Evolutionary conservation across 2,888 invertebrate genomes (phyloP), one percentile per base, ranked within the genome.

Genomic region (Pimpla rufipes): DNA sequence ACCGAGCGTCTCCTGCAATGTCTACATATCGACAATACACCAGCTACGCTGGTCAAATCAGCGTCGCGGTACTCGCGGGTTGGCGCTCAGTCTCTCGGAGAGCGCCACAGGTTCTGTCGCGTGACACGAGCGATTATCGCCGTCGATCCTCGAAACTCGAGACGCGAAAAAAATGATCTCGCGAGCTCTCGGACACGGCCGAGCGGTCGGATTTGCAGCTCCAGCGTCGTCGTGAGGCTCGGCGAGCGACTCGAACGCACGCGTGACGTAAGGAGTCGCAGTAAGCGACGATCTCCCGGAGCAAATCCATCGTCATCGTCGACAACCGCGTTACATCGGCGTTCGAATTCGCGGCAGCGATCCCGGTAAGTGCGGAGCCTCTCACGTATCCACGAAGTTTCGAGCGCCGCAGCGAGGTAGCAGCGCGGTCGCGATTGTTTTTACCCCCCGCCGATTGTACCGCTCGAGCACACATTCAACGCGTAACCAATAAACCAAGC

Each of bases 371-470:
- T n/a, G n/a, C n/a, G n/a, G 52, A 45, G 59, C 42, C 23, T 21
- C 40, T 10, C 42, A 29, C 23, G 57, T 68, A 79, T 68, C 79
- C 76, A 80, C n/a, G 83, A 88, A 88, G 89, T 89, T 88, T 86
- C 67, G 79, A 62, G 79, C 88, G 73, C 71, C 78, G 52, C 88
- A 8, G 52, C n/a, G n/a, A n/a, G n/a, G n/a, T n/a, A n/a, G n/a
- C n/a, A n/a, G n/a, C n/a, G n/a, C n/a, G n/a, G n/a, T n/a, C n/a
- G n/a, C n/a, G n/a, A n/a, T n/a, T n/a, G n/a, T n/a, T n/a, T n/a
- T n/a, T n/a, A n/a, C n/a, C n/a, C n/a, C n/a, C n/a, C n/a, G n/a
- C n/a, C n/a, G n/a, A n/a, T n/a, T n/a, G n/a, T n/a, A n/a, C n/a
- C n/a, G n/a, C n/a, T n/a, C n/a, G n/a, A n/a, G n/a, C n/a, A n/a